These are phyloP conservation scores for Caradrina kadenii DNA, from an alignment of 2,888 invertebrate genomes.

Conservation along the genomic window DNA sequence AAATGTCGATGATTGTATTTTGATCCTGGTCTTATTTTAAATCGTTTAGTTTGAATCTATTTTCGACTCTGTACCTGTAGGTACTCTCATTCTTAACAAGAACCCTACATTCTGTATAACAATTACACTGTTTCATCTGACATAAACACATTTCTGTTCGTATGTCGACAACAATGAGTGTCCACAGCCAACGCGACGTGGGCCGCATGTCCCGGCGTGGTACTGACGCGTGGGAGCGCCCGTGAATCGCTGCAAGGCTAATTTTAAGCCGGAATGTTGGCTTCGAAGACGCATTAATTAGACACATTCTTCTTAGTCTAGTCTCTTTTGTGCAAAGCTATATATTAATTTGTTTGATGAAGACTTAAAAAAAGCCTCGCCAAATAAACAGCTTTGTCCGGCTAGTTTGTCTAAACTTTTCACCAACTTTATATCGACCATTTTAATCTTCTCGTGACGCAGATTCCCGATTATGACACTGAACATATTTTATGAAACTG, in stretches of 20 bases:
- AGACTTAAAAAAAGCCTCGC: slow-evolving; percentile 56
- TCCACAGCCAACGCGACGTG: slow-evolving; percentile 43
- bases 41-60: not conserved
- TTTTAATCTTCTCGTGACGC: slow-evolving; percentile 41
- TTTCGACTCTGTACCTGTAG: not conserved
- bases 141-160: slow-evolving; percentile 29
- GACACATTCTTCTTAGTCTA: slow-evolving; percentile 77
- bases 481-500: slow-evolving; percentile 6
- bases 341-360: slow-evolving; percentile 59
- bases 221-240: slow-evolving; percentile 75
- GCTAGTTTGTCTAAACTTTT: slow-evolving; percentile 21
- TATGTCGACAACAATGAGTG: slow-evolving; percentile 44
- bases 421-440: slow-evolving; percentile 7
- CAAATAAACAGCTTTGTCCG: slow-evolving; percentile 44
- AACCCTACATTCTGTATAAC: slow-evolving; percentile 43
- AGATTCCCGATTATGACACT: slow-evolving; percentile 17
- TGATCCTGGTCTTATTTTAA: not conserved
- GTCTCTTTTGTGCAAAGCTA: slow-evolving; percentile 71
- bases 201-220: slow-evolving; percentile 56
- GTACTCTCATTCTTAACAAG: slow-evolving; percentile 26
- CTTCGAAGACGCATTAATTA: slow-evolving; percentile 80
- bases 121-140: slow-evolving; percentile 24
- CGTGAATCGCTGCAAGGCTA: slow-evolving; percentile 80
- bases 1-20: slow-evolving; percentile 3
- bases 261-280: slow-evolving; percentile 85